Conservation (phyloP, 2,888 invertebrate genomes). For the Yponomeuta cagnagella region DNA sequence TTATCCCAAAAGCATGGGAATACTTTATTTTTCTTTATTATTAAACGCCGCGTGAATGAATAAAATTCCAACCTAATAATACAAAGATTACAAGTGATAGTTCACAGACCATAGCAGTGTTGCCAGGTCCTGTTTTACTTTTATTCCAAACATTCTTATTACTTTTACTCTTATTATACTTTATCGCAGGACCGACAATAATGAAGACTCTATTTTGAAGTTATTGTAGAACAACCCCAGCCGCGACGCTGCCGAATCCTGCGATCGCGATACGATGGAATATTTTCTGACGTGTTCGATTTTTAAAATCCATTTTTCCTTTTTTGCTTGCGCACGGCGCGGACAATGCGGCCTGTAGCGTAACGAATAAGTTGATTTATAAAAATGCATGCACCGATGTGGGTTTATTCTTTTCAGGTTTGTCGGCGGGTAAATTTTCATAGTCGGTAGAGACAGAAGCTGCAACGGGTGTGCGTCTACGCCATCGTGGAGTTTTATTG, state of each 20-base stretch:
- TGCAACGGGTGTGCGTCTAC: no score
- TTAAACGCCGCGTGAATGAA: no score
- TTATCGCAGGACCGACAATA: neutral
- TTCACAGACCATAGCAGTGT: no score
- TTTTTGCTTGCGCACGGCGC: constrained; percentile 41
- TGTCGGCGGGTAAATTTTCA: neutral
- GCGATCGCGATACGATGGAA: constrained; percentile 48
- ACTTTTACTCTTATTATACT: no score
- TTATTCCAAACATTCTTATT: no score
- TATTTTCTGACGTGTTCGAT: constrained; percentile 62
- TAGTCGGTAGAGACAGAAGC: neutral
- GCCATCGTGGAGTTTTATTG: no score
- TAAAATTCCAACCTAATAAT: no score
- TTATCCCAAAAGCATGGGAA: no score
- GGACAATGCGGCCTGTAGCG: constrained; percentile 62
- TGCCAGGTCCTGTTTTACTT: no score
- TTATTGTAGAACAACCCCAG: constrained; percentile 25
- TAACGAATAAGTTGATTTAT: constrained; percentile 69
- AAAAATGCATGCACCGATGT: constrained; percentile 48
- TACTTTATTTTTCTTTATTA: no score
- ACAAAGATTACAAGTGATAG: no score
- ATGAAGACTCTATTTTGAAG: neutral
- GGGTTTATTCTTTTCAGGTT: constrained; percentile 28
- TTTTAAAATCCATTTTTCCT: constrained; percentile 44
- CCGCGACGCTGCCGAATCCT: constrained; percentile 34